These are phyloP conservation scores for Pantherophis vulpinus DNA, from an alignment of 2,797 vertebrate species.

Conservation along the genomic window DNA sequence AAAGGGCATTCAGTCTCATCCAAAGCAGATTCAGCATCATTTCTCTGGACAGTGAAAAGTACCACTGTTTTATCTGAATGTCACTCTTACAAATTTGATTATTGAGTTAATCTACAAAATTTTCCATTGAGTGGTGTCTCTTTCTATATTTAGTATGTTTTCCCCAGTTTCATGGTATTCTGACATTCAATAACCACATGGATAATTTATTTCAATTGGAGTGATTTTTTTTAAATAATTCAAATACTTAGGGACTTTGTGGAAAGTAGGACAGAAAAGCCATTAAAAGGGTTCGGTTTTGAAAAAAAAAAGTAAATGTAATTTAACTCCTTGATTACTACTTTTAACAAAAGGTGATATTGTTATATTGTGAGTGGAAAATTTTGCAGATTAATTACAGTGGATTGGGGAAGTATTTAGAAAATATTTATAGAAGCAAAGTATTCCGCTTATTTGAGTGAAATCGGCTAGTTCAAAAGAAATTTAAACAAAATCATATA, in stretches of 20 bases:
- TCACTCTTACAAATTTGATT: not conserved
- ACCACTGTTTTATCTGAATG: not conserved
- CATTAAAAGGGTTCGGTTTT: not conserved
- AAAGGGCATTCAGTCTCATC: not conserved
- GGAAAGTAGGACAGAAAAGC: not conserved
- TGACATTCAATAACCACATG: not conserved
- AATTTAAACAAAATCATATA: conserved; percentile 29
- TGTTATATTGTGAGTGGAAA: not conserved
- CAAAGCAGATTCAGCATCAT: not conserved
- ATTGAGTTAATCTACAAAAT: not conserved
- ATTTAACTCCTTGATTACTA: not conserved
- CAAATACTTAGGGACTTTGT: not conserved
- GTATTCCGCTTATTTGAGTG: not conserved
- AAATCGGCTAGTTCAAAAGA: conserved; percentile 29
- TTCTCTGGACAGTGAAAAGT: not conserved
- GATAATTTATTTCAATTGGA: not conserved
- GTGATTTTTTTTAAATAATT: not conserved
- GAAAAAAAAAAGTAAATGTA: not conserved
- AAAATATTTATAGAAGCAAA: conserved; percentile 16
- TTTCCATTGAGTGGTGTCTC: not conserved
- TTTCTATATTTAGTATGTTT: not conserved
- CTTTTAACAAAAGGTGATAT: not conserved
- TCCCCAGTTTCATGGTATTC: not conserved
- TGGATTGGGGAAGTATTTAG: conserved; percentile 5
- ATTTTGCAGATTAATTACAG: conserved; percentile 26